Base-by-base conservation (phyloP, 2,888 invertebrate genomes). In the Machimus atricapillus region DNA sequence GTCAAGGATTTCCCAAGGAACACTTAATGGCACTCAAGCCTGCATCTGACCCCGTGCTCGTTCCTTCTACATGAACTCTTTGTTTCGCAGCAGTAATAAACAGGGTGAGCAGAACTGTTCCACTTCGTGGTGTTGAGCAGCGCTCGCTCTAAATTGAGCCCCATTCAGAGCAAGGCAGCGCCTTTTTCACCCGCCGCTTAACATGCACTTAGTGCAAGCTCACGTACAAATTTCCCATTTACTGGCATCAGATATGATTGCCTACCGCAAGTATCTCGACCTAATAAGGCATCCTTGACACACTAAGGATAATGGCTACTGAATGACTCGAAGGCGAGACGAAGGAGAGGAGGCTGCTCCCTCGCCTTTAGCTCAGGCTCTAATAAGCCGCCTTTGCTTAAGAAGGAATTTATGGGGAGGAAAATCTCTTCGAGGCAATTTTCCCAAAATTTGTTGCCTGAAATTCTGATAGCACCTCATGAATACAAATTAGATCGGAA, bases 221-320 rank as follows among this genome's bases (percentile, higher is more conserved):
- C 66, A 82, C 37, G 82, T 82, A 82, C n/a, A 34, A 82, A 58
- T 19, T 82, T 82, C 52, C 34, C 82, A 82, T 58, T 82, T 58
- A 37, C 82, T 81, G 31, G 8, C 81, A 81, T 37, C 82, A 27
- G 37, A 58, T 27, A 82, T 31, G 27, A 52, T 34, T 82, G 66
- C 82, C 58, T 34, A 58, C 58, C 31, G 66, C 82, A 82, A 82
- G 27, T 82, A 82, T 58, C 58, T 82, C 82, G 82, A 82, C 58
- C 82, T 82, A 82, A 82, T 82, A 82, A 81, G 81, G 43, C 34
- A 58, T 82, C 82, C 82, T 82, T 82, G 82, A 82, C 82, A 82
- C 19, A 82, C 34, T 82, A 66, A 82, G 37, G 82, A 82, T 58
- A 82, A 82, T 34, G 37, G 82, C 82, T 14, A 82, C 58, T 82